Evolutionary conservation across 2,888 invertebrate species (phyloP).

Genomic region (Pycnomerus fuliginosus): DNA sequence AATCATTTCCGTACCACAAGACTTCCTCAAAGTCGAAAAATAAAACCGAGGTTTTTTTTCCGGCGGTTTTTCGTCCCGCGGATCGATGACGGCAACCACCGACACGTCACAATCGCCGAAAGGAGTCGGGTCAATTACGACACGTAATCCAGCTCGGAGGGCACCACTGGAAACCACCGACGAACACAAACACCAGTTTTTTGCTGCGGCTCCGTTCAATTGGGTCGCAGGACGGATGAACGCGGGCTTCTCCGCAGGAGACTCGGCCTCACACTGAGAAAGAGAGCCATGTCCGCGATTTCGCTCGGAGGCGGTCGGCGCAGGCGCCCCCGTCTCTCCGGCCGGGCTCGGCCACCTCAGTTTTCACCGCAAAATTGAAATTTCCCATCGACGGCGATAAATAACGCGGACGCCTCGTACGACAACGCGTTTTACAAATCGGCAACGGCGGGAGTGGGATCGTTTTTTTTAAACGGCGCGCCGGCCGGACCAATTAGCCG

Average conservation of each 20-base stretch:
- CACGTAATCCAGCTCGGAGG: too few species aligned
- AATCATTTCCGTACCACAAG: constrained; percentile 22
- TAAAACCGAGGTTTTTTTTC: not conserved
- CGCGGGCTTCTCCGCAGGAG: constrained; percentile 12
- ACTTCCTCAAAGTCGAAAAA: constrained; percentile 1
- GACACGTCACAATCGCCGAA: not conserved
- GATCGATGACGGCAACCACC: not conserved
- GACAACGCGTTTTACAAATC: constrained; percentile 17
- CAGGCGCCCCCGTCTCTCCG: constrained; percentile 12
- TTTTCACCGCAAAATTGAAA: constrained; percentile 7
- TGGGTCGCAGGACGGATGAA: constrained; percentile 5
- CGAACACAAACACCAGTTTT: not conserved
- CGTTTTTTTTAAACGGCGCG: too few species aligned
- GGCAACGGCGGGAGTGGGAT: too few species aligned
- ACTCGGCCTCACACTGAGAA: constrained; percentile 19
- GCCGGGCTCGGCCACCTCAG: constrained; percentile 11
- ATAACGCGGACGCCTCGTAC: constrained; percentile 10
- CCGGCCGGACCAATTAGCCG: too few species aligned
- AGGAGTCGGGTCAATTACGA: too few species aligned
- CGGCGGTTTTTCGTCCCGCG: too few species aligned
- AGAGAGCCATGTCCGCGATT: constrained; percentile 10
- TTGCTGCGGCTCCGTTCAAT: not conserved
- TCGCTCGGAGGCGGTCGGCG: constrained; percentile 13
- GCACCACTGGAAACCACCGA: not conserved
- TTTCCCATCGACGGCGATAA: constrained; percentile 8